Evolutionary conservation across 2,888 invertebrate species (phyloP).

Genomic region (Ptilodon capucinus): DNA sequence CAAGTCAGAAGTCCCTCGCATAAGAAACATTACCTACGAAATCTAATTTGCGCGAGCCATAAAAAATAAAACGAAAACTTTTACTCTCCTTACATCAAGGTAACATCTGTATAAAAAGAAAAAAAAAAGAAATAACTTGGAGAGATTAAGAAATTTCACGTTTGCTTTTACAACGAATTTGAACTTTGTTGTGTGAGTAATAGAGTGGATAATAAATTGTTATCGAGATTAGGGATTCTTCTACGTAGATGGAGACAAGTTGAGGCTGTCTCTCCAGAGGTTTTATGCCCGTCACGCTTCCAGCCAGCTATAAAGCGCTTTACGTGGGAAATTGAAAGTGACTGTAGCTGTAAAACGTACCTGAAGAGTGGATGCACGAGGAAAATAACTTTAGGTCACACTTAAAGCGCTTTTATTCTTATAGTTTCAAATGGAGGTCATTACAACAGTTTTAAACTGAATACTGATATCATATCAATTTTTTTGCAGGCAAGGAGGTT

Average conservation of each 20-base stretch:
- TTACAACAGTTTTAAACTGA: constrained; percentile 20
- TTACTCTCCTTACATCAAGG: constrained; percentile 49
- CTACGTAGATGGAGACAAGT: constrained; percentile 59
- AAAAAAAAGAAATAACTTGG: constrained; percentile 48
- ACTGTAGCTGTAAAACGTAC: constrained; percentile 75
- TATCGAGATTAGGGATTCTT: constrained; percentile 37
- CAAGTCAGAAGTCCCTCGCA: constrained; percentile 8
- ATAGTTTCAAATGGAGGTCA: constrained; percentile 24
- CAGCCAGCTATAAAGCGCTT: constrained; percentile 70
- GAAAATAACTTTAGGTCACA: constrained; percentile 58
- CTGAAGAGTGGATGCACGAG: constrained; percentile 41
- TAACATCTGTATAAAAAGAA: constrained; percentile 56
- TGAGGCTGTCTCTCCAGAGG: constrained; percentile 51
- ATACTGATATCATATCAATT: constrained; percentile 22
- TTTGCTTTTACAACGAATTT: constrained; percentile 10
- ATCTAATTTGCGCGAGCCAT: constrained; percentile 43
- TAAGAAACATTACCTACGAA: constrained; percentile 16
- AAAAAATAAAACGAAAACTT: constrained; percentile 57
- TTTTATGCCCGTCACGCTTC: constrained; percentile 72
- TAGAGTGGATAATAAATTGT: constrained; percentile 33
- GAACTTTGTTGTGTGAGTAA: constrained; percentile 13
- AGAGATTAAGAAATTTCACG: constrained; percentile 47
- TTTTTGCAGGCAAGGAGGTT: no score
- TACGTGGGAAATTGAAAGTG: constrained; percentile 78
- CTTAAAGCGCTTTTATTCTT: constrained; percentile 37